These are phyloP conservation scores for Mormyrus iriodes DNA, from an alignment of 2,113 vertebrate genomes.

Conservation along the genomic window DNA sequence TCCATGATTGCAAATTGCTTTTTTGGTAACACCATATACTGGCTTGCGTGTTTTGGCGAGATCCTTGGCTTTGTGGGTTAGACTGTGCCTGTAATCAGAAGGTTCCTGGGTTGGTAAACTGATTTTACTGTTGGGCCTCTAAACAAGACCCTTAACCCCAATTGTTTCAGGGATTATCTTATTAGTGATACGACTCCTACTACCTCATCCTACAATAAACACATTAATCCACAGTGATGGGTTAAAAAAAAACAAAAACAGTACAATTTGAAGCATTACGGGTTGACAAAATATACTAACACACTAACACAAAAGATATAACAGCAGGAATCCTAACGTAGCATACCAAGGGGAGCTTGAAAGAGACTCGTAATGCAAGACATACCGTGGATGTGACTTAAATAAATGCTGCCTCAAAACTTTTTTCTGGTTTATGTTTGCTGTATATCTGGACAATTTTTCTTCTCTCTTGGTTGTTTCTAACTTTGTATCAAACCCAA, in stretches of 20 bases:
- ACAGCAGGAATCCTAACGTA: neutral
- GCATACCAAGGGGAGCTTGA: neutral
- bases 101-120: neutral
- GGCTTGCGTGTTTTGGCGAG: neutral
- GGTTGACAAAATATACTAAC: neutral
- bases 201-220: neutral
- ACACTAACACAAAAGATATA: neutral
- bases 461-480: neutral
- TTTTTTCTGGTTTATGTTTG: neutral
- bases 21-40: neutral
- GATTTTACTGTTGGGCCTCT: neutral
- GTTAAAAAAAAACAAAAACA: neutral
- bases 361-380: neutral
- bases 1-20: neutral
- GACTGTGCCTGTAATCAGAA: neutral
- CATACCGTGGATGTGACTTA: neutral
- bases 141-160: neutral
- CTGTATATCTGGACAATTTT: neutral
- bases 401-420: neutral
- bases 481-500: neutral
- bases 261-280: neutral
- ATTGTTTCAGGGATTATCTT: neutral
- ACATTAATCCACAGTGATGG: neutral
- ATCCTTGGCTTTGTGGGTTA: neutral
- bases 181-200: neutral